Conservation (phyloP, 2,888 invertebrate genomes). For the Sinopyrophorus schimmeli region DNA sequence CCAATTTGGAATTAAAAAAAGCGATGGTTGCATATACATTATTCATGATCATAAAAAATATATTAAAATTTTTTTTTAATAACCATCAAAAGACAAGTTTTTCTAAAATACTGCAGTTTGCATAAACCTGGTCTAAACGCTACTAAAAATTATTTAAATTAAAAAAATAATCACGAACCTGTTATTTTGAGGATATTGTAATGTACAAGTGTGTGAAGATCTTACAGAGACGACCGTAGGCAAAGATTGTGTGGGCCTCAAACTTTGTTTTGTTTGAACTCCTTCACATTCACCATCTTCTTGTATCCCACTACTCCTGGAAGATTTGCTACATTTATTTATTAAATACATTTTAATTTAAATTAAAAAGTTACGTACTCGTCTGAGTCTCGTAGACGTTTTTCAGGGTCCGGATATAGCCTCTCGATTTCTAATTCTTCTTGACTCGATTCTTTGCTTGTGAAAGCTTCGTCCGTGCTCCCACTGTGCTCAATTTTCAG, state of each 20-base stretch:
- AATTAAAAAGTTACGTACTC: conserved; percentile 46
- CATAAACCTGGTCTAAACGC: too few species aligned
- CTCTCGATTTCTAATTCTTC: conserved; percentile 54
- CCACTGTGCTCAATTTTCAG: conserved; percentile 41
- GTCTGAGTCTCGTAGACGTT: conserved; percentile 47
- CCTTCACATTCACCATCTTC: conserved; percentile 61
- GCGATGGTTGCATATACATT: too few species aligned
- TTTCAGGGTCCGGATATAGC: conserved; percentile 40
- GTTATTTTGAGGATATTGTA: conserved; percentile 29
- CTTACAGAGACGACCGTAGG: conserved; percentile 49
- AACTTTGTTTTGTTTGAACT: conserved; percentile 43
- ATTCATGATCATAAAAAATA: too few species aligned
- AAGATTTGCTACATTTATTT: too few species aligned
- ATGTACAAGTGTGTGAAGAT: conserved; percentile 29
- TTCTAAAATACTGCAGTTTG: too few species aligned
- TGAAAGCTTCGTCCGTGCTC: conserved; percentile 59
- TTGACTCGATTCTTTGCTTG: conserved; percentile 60
- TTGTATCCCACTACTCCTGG: conserved; percentile 61
- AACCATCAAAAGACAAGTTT: too few species aligned
- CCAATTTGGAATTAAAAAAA: too few species aligned
- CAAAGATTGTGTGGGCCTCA: conserved; percentile 55
- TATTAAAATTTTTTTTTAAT: too few species aligned
- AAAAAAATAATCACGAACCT: conserved; percentile 14
- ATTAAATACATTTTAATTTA: conserved; percentile 1
- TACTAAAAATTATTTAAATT: conserved; percentile 1